Base-by-base conservation (phyloP, 2,888 invertebrate genomes). In the Acanthoscelides obtectus region DNA sequence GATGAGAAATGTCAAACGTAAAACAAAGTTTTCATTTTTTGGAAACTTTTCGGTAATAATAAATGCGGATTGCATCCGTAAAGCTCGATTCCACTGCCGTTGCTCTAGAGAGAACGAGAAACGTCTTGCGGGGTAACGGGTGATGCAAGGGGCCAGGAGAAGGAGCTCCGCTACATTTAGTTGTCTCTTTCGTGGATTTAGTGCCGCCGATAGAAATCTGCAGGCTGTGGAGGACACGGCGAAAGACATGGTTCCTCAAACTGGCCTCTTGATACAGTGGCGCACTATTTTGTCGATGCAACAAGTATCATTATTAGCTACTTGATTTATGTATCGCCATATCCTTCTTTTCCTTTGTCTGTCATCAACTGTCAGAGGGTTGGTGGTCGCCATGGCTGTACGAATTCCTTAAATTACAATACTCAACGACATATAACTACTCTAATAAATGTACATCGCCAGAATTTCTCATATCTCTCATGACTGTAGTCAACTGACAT, bases 141-240 rank as follows among this genome's bases (percentile, higher is more conserved):
- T 45, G 45, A 25, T 12, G 45, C 45, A 74, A 22, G 27, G 22
- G 68, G 75, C 67, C 69, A 66, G 72, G 72, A 67, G 75, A 77
- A 78, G 76, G 73, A 65, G 69, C 71, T 77, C 77, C 77, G 79
- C 78, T 79, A 80, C 79, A 80, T 80, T 79, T 80, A 79, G 78
- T 79, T 80, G 79, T 80, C 79, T 79, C 78, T 79, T 79, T 79
- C 74, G 77, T 78, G 79, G 80, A 84, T 84, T 84, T 84, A 84
- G 82, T 81, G 81, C 83, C 78, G 71, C 80, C 81, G 84, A 84
- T 84, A 83, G 81, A 81, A 82, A 84, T 84, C 84, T 84, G 81
- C 80, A 75, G 79, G 77, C 76, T 74, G 69, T 66, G 72, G 74
- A 77, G 79, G 79, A 78, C 77, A 76, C 74, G 74, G 78, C 74